These are phyloP conservation scores for Chesias legatella DNA, from an alignment of 2,888 invertebrate genomes.

Conservation along the genomic window DNA sequence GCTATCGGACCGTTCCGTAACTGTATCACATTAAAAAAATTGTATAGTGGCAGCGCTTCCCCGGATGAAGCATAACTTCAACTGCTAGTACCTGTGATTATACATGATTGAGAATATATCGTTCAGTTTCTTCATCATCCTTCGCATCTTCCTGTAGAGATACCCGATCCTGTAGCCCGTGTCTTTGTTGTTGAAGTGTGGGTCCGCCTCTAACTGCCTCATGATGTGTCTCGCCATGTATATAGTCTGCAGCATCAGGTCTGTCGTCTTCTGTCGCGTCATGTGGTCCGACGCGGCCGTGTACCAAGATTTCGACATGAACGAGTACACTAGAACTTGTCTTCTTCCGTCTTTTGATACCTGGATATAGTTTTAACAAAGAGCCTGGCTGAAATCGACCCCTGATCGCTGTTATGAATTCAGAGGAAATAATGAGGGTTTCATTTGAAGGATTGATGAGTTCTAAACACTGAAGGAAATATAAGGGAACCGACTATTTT, in stretches of 20 bases:
- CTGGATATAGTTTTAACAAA: too few species aligned
- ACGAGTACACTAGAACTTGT: constrained; percentile 6
- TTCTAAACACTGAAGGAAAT: too few species aligned
- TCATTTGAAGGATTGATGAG: too few species aligned
- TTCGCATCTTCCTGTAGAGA: constrained; percentile 29
- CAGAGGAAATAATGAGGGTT: too few species aligned
- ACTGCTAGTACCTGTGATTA: too few species aligned
- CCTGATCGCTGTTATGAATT: too few species aligned
- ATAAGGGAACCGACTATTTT: too few species aligned
- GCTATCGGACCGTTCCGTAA: too few species aligned
- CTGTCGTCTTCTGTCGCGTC: constrained; percentile 27
- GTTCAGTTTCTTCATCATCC: constrained; percentile 27
- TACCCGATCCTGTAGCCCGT: constrained; percentile 42
- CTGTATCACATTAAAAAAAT: too few species aligned
- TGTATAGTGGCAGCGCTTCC: too few species aligned
- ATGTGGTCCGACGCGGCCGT: background rate
- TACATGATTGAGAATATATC: constrained; percentile 27
- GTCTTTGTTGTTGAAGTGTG: constrained; percentile 34
- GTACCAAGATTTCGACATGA: background rate
- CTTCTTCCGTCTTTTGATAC: constrained; percentile 13
- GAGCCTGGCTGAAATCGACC: too few species aligned
- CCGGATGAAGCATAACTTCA: too few species aligned
- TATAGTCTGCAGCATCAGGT: constrained; percentile 40
- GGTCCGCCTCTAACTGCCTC: constrained; percentile 30
- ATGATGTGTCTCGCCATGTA: constrained; percentile 43